These are phyloP conservation scores for Tapirus terrestris DNA, from an alignment of 2,113 vertebrate species.

Conservation along the genomic window DNA sequence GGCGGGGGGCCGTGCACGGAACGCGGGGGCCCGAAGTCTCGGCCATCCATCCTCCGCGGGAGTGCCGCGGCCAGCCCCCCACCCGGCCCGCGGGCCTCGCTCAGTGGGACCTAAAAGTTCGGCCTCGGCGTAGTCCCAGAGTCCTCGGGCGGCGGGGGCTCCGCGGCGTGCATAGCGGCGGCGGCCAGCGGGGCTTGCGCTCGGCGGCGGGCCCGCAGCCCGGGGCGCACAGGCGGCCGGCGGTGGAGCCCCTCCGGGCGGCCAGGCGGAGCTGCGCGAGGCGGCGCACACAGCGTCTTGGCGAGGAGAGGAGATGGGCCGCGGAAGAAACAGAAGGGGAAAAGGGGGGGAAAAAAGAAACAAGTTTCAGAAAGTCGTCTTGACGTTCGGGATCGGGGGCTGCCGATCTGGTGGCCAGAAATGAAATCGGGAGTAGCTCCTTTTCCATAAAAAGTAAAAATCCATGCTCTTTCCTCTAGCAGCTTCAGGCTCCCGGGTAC, in stretches of 20 bases:
- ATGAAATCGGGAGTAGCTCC: background rate
- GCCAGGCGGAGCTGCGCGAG: slow-evolving; percentile 48
- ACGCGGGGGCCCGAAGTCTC: slow-evolving; percentile 96
- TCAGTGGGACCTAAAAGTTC: slow-evolving; percentile 79
- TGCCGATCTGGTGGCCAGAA: background rate
- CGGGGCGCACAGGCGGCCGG: slow-evolving; percentile 34
- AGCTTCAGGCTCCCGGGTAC: background rate
- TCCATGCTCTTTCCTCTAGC: background rate
- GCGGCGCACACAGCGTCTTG: slow-evolving; percentile 68
- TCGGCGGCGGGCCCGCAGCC: slow-evolving; percentile 54
- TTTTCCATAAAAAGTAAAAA: background rate
- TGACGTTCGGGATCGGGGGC: background rate
- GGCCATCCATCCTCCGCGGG: slow-evolving; percentile 94
- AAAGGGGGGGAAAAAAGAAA: background rate
- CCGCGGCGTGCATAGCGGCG: slow-evolving; percentile 78
- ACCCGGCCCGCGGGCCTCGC: slow-evolving; percentile 70
- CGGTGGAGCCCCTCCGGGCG: slow-evolving; percentile 46
- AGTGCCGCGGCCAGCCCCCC: slow-evolving; percentile 70
- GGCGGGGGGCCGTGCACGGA: slow-evolving; percentile 94
- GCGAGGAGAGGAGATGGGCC: slow-evolving; percentile 5
- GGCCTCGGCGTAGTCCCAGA: slow-evolving; percentile 75
- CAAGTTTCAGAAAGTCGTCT: slow-evolving; percentile 71
- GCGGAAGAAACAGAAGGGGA: background rate
- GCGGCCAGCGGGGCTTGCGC: slow-evolving; percentile 69
- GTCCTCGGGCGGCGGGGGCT: slow-evolving; percentile 75